Percentiles rank a stretch among this genome's conserved stretches.
These are phyloP conservation scores for Sarcoramphus papa DNA, from an alignment of 2,797 vertebrate genomes.

Conservation along the genomic window DNA sequence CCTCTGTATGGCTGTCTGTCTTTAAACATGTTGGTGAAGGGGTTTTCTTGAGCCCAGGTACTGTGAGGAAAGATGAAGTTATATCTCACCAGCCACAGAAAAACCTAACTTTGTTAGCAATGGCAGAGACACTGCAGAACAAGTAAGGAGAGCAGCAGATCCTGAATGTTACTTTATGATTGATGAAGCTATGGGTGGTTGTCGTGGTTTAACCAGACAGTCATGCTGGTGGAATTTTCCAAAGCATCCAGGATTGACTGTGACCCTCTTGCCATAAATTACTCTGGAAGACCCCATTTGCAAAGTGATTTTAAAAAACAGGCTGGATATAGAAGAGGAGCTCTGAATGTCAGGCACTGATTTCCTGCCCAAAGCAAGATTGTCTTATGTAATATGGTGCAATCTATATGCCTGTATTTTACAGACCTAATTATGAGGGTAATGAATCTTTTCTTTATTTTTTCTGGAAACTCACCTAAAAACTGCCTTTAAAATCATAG, in stretches of 20 bases:
- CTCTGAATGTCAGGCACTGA: not conserved
- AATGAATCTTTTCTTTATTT: not conserved
- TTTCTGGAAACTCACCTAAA: not conserved
- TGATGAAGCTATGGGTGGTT: not conserved
- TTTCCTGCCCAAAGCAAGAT: not conserved
- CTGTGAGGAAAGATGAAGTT: not conserved
- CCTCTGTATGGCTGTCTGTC: not conserved
- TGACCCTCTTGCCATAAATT: not conserved
- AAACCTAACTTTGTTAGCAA: not conserved
- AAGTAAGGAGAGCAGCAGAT: not conserved
- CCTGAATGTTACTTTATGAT: not conserved
- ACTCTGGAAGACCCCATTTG: not conserved
- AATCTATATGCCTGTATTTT: slow-evolving; percentile 1
- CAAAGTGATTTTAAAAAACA: not conserved
- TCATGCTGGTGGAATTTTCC: not conserved
- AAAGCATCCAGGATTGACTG: not conserved
- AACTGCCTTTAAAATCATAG: not conserved
- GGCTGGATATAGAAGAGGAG: not conserved
- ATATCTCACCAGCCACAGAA: not conserved
- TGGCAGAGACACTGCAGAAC: not conserved
- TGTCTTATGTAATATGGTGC: not conserved
- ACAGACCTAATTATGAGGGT: not conserved
- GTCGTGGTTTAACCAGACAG: too few relatives aligned
- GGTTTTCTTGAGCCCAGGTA: not conserved
- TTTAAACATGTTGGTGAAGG: not conserved